Conservation (phyloP, 1,140 invertebrate species). For the Drosophila lacertosa region DNA sequence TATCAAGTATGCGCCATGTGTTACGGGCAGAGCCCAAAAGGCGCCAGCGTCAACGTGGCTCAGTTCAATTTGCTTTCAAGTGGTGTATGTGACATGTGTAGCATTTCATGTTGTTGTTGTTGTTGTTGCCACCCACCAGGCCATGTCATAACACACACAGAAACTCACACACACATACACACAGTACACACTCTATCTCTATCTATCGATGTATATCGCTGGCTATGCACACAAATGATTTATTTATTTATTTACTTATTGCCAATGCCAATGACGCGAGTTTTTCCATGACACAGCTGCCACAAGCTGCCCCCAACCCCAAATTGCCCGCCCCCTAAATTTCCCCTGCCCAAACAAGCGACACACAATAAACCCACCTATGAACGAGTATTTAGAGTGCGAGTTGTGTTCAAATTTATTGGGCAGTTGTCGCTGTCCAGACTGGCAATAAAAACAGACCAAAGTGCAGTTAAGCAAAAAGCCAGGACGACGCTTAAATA, state of each 20-base stretch:
- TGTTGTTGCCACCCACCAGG: conserved; percentile 28
- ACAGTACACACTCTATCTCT: conserved; percentile 2
- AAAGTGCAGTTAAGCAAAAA: background rate
- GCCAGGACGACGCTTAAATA: conserved; percentile 3
- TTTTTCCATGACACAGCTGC: conserved; percentile 65
- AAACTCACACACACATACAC: conserved; percentile 6
- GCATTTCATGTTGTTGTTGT: conserved; percentile 24
- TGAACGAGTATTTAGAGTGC: conserved; percentile 24
- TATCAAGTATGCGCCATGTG: conserved; percentile 74
- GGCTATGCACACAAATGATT: conserved; percentile 72
- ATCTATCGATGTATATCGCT: conserved; percentile 54
- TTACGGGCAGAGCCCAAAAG: conserved; percentile 48
- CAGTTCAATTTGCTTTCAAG: conserved; percentile 74
- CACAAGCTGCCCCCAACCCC: conserved; percentile 37
- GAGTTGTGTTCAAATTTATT: conserved; percentile 44
- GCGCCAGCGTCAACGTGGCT: conserved; percentile 56
- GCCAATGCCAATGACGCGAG: conserved; percentile 69
- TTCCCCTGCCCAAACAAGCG: background rate
- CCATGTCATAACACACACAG: conserved; percentile 1
- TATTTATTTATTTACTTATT: conserved; percentile 81
- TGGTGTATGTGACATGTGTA: conserved; percentile 49
- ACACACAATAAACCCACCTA: conserved; percentile 2
- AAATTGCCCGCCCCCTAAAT: background rate
- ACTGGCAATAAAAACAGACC: conserved; percentile 22
- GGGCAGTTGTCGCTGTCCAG: conserved; percentile 44